A percentile compares a stretch with the other conserved stretches of the same genome.
Conservation (phyloP, 2,797 vertebrate genomes). For the Macropus fuliginosus region DNA sequence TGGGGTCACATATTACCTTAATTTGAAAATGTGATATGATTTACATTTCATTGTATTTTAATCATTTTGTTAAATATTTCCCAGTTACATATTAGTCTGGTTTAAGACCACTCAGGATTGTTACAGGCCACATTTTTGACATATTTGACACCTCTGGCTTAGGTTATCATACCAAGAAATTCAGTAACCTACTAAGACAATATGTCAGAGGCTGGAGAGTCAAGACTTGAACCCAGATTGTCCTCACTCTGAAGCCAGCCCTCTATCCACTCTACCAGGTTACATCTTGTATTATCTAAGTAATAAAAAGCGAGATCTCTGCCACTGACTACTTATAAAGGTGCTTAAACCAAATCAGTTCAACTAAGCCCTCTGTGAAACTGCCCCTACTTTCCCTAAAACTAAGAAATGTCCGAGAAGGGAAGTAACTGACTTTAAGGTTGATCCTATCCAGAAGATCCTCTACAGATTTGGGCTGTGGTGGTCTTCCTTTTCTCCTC, state of each 20-base stretch:
- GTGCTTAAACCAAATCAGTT: not conserved
- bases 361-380: not conserved
- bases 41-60: not conserved
- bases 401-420: not conserved
- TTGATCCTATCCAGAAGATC: slow-evolving; percentile 97
- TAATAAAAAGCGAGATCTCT: not conserved
- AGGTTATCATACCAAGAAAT: not conserved
- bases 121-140: not conserved
- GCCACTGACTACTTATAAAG: not conserved
- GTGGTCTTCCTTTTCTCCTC: slow-evolving; percentile 92
- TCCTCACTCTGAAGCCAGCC: not conserved
- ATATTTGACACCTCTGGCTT: not conserved
- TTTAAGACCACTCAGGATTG: not conserved
- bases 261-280: not conserved
- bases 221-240: not conserved
- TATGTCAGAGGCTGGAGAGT: not conserved
- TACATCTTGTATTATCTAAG: not conserved
- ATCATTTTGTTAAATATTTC: not conserved
- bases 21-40: not conserved
- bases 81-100: not conserved
- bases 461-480: slow-evolving; percentile 97
- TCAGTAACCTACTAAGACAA: not conserved
- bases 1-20: not conserved
- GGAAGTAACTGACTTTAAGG: slow-evolving; percentile 90
- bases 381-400: not conserved